Evolutionary conservation across 2,888 invertebrate genomes (phyloP), one percentile per base, ranked within the genome.

Genomic region (Operophtera brumata): DNA sequence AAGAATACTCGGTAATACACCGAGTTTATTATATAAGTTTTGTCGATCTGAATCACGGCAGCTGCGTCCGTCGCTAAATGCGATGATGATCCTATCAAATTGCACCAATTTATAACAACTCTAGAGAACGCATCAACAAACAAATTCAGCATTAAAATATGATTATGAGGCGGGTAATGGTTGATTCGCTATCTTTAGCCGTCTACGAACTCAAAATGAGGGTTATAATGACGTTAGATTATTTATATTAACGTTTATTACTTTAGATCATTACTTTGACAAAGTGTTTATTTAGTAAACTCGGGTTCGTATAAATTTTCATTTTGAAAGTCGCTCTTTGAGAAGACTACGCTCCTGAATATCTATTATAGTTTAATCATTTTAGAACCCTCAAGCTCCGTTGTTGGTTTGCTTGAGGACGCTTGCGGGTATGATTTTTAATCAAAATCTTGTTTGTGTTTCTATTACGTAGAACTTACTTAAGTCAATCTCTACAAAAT

Each of bases 61-160:
- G 51, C 52, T 51, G 43, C 39, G 53, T 28, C 42, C 48, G 47
- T 47, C 40, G 39, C 56, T 57, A 62, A 56, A 50, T 52, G 57
- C 46, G 47, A 57, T 20, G 20, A 54, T 45, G 36, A 37, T 14
- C 51, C 11, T 50, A 53, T 62, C 52, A 52, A 54, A 62, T 57
- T 62, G 50, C 40, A 40, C 28, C 39, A 53, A 56, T 62, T 64
- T 64, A 62, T 47, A 41, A 47, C 36, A 43, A 30, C 25, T 42
- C 12, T 54, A 11, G 39, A 25, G 14, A 43, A 47, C 32, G 12
- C 41, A 47, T 52, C 28, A 45, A 49, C 34, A 39, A 52, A 53
- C 45, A 51, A 36, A 41, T 47, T 47, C 25, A 30, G 44, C 51
- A 56, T 44, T 57, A 48, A 57, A 48, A 48, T 53, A 52, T 57